Conservation (phyloP, 2,113 vertebrate species). For the Cyphomyrus plagiostoma region DNA sequence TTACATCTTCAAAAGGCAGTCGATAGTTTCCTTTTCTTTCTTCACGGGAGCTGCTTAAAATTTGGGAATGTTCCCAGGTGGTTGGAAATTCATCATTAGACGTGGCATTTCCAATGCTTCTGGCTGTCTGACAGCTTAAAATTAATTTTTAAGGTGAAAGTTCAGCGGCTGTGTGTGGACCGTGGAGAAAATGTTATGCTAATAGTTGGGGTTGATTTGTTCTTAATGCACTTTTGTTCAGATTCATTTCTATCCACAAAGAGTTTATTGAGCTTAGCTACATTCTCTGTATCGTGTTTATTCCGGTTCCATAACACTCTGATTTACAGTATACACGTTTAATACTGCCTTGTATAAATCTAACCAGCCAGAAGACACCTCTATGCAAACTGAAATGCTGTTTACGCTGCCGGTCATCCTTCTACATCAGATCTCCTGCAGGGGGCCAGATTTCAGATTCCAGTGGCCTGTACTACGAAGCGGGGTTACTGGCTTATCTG, state of each 20-base stretch:
- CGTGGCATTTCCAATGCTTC: neutral
- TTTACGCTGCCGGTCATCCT: neutral
- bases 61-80: neutral
- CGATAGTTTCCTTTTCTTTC: neutral
- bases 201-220: neutral
- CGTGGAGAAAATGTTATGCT: neutral
- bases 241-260: neutral
- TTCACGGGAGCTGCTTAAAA: neutral
- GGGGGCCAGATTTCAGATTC: neutral
- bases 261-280: neutral
- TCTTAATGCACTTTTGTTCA: neutral
- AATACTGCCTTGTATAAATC: neutral
- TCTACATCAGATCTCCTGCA: neutral
- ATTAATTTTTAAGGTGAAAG: neutral
- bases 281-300: neutral
- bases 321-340: neutral
- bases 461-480: too few relatives aligned
- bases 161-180: neutral
- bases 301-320: neutral
- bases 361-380: neutral
- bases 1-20: neutral
- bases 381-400: neutral
- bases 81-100: neutral
- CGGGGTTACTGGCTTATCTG: too few relatives aligned
- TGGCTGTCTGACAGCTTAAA: neutral